Evolutionary conservation across 2,113 vertebrate species (phyloP).

Genomic region (Alethe castanea): DNA sequence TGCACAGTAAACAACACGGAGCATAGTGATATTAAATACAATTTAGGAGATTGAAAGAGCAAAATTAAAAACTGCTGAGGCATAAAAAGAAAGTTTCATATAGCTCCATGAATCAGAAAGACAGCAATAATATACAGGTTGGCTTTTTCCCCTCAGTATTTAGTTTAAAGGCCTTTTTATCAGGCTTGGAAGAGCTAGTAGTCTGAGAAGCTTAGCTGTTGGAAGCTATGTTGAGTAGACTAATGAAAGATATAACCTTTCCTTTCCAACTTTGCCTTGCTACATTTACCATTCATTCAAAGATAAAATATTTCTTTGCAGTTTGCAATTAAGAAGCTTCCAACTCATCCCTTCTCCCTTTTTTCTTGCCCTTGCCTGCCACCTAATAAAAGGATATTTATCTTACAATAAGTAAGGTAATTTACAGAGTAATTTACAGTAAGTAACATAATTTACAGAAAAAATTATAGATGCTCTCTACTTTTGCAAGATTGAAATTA

Average conservation of each 20-base stretch:
- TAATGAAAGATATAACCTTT: neutral
- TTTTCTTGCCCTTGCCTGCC: neutral
- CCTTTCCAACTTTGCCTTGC: neutral
- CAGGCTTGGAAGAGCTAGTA: neutral
- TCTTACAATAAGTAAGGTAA: neutral
- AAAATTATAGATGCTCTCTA: neutral
- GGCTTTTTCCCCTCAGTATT: fast-evolving
- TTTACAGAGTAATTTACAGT: neutral
- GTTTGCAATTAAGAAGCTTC: neutral
- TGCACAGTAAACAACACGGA: conserved; percentile 42
- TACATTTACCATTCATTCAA: neutral
- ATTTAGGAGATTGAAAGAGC: conserved; percentile 60
- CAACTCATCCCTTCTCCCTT: neutral
- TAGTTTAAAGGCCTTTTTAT: neutral
- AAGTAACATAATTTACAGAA: neutral
- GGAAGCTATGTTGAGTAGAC: neutral
- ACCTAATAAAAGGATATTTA: neutral
- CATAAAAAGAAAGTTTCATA: conserved; percentile 60
- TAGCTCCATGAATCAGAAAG: conserved; percentile 42
- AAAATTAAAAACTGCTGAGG: conserved; percentile 71
- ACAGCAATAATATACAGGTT: neutral
- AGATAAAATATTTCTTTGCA: neutral
- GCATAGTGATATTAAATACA: conserved; percentile 54
- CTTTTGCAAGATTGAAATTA: neutral
- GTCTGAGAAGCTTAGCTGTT: neutral